Base-by-base conservation (phyloP, 2,888 invertebrate species). In the Synanthedon myopaeformis region DNA sequence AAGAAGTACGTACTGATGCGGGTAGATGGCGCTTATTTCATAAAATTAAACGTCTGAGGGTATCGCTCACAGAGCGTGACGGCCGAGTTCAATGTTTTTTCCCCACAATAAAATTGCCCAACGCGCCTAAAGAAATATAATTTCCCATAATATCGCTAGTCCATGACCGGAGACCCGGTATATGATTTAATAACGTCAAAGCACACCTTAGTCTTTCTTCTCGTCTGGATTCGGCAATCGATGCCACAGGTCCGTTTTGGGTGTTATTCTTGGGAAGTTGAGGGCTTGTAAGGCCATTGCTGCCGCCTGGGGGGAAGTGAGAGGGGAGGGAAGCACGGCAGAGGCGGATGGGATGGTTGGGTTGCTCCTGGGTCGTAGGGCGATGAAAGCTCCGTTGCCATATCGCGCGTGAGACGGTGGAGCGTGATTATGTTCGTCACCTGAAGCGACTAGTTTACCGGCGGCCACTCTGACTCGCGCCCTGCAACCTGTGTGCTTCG, bases 351-450 rank as follows among this genome's bases (percentile, higher is more conserved):
- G 56, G 4, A 67, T 55, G 28, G 59, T 56, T n/a, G 66, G 56
- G 4, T 61, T 54, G 19, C 52, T 14, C 57, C 82, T 72, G 13
- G 85, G 86, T 41, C 79, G 76, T n/a, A 87, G 73, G 63, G 82
- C 82, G 11, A 87, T 85, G 61, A 86, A 86, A 35, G 85, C 82
- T 3, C 87, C 87, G 62, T 86, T 85, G 3, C 86, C 86, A 57
- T 82, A 85, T n/a, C 86, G 80, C 13, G 85, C 86, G 60, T 87
- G 85, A 1, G 83, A 83, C 0, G 87, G 87, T 13, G 85, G 84
- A 41, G 82, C 76, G 62, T 87, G 87, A 59, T 86, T 86, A 59
- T 86, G 86, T 41, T 68, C 72, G 53, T 86, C 86, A 1, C 79
- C 80, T 0, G 85, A 83, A 1, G 82, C 76, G 19, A 86, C 74